Percentiles rank a stretch among this genome's conserved stretches.
Conservation (phyloP, 2,797 vertebrate genomes). For the Crocidura indochinensis region DNA sequence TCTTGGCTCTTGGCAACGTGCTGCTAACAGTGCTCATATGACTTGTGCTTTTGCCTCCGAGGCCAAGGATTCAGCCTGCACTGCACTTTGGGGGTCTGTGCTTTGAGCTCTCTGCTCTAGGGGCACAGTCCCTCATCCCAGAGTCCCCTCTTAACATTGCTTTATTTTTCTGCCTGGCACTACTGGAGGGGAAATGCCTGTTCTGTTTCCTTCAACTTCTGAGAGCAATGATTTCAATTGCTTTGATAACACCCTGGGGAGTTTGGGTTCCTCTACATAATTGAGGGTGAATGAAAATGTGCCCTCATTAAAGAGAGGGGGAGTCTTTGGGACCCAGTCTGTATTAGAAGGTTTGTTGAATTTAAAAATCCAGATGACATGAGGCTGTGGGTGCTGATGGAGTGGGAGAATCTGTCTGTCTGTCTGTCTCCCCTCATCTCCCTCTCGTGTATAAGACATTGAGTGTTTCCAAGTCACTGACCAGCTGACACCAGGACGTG, state of each 20-base stretch:
- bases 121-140: neutral
- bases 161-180: neutral
- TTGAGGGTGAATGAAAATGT: conserved; percentile 11
- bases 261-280: neutral
- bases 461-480: neutral
- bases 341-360: conserved; percentile 1
- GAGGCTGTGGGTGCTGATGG: neutral
- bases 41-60: neutral
- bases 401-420: neutral
- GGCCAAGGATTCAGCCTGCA: too few relatives aligned
- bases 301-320: conserved; percentile 15
- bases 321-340: neutral
- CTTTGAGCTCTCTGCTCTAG: neutral
- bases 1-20: neutral
- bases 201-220: neutral
- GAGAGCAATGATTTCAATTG: neutral
- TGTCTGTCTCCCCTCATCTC: neutral
- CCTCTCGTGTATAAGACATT: neutral
- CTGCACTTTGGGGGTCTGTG: too few relatives aligned
- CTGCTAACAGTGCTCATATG: neutral
- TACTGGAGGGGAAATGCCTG: neutral
- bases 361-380: neutral
- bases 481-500: conserved; percentile 44
- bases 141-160: neutral
- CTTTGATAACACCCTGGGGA: neutral